Evolutionary conservation across 2,797 vertebrate genomes (phyloP), one percentile per base, ranked within the genome.

Genomic region (Rhincodon typus): DNA sequence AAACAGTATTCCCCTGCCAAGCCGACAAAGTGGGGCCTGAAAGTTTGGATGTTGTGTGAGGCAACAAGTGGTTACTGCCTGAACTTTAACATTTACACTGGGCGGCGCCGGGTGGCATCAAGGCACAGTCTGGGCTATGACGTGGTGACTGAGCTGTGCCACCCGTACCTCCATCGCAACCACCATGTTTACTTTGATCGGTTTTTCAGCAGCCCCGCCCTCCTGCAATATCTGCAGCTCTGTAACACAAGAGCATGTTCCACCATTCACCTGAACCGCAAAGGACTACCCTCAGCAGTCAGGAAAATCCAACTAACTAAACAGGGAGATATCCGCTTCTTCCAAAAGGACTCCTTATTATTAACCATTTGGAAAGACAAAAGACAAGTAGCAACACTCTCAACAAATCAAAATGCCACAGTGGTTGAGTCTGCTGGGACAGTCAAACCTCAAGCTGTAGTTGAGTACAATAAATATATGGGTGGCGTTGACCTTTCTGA

Each of bases 391-490:
- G 94, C 46, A 2, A 53, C 50, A 12, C 94, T 95, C 2, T 95
- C 94, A 19, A 95, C 70, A 8, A 95, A 95, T 42, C 94, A n/a
- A 96, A 96, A 90, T 97, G 66, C 74, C n/a, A 97, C 96, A 82
- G 94, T 53, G 95, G 97, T 30, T 86, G 97, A 88, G 96, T 97
- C 6, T 19, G 53, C 17, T 98, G 97, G 27, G 95, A 98, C 0
- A 97, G 97, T 0, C 97, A 95, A 98, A 62, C 98, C 98, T 6
- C 96, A 98, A 82, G 98, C 98, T 19, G 93, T 98, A 96, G 97
- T 98, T 95, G 86, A 98, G 96, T 98, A 98, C 96, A 98, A 98
- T 97, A 98, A 98, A 97, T 98, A 98, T 97, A 98, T 98, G 98
- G 97, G 97, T 84, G 98, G 98, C 0, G 98, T 98, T 77, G 98